phyloP scores from a whole-genome alignment of 2,797 vertebrate species.

The Anabacerthia variegaticeps region DNA sequence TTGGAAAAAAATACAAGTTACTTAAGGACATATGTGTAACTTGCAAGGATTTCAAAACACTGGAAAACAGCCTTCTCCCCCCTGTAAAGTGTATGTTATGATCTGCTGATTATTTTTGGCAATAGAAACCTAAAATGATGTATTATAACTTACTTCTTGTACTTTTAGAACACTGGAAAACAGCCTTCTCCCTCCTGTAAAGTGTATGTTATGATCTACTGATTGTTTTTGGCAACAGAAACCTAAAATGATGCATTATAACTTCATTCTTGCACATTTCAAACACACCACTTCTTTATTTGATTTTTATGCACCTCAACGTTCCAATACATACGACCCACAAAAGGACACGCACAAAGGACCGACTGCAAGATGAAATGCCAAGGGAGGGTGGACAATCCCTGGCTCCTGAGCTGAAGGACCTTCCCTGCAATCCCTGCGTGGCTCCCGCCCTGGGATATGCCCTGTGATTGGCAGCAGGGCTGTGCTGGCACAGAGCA shows the following conservation, averaged over 20 bases:
- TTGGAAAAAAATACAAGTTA: not conserved
- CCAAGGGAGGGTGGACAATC: not conserved
- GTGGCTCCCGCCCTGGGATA: fast-evolving
- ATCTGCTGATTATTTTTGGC: not conserved
- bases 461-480: not conserved
- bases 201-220: not conserved
- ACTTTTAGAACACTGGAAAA: not conserved
- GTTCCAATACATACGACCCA: fast-evolving
- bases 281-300: not conserved
- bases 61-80: not conserved
- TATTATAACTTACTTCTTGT: not conserved
- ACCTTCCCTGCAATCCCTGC: not conserved
- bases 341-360: not conserved
- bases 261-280: not conserved
- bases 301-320: not conserved
- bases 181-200: not conserved
- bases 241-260: not conserved
- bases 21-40: not conserved
- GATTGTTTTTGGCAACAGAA: not conserved
- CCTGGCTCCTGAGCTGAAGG: fast-evolving
- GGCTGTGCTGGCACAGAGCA: not conserved
- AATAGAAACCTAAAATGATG: not conserved
- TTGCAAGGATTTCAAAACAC: not conserved
- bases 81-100: not conserved
- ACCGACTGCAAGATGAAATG: not conserved